phyloP scores from a whole-genome alignment of 2,797 vertebrate species.

The Petrocephalus sullivani region DNA sequence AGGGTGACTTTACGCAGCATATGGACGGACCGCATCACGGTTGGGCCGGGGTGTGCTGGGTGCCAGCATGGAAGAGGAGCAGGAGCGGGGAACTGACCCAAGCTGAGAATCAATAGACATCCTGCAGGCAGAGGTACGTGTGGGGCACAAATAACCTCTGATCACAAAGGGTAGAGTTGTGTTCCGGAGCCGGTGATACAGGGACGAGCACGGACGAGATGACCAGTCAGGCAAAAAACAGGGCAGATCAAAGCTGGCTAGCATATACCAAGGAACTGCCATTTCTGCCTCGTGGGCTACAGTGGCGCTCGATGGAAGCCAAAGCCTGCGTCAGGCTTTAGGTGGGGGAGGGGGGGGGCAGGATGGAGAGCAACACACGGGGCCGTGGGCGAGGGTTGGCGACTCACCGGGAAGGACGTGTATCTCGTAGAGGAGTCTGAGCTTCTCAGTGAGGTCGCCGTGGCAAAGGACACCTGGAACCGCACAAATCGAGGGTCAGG shows the following conservation, averaged over 20 bases:
- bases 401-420: conserved; percentile 83
- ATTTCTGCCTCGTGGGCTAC: not conserved
- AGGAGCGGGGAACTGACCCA: not conserved
- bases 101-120: not conserved
- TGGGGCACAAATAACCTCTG: not conserved
- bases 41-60: not conserved
- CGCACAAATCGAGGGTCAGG: not conserved
- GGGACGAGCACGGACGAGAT: not conserved
- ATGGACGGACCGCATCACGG: not conserved
- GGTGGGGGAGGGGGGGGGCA: not conserved
- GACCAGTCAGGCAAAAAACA: not conserved
- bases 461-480: conserved; percentile 82
- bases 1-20: not conserved
- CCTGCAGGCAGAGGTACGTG: not conserved
- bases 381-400: not conserved
- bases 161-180: not conserved
- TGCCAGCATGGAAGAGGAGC: not conserved
- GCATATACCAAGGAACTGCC: not conserved
- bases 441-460: conserved; percentile 87
- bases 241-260: not conserved
- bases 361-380: not conserved
- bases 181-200: not conserved
- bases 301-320: not conserved
- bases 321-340: not conserved
- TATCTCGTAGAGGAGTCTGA: conserved; percentile 92